Evolutionary conservation across 2,113 vertebrate species (phyloP).

Genomic region (human (Homo sapiens)): DNA sequence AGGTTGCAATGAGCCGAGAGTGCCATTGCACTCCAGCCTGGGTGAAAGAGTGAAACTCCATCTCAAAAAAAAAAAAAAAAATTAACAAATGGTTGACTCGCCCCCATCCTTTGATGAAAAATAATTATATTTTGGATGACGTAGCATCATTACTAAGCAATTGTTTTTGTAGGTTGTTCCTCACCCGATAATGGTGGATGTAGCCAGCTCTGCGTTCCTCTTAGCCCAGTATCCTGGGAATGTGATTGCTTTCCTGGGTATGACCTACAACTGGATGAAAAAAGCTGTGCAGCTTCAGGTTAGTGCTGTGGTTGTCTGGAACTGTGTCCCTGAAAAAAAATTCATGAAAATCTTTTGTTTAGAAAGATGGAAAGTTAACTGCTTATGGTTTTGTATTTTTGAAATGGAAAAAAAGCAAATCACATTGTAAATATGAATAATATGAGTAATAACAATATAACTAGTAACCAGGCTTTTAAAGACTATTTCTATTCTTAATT

Average conservation of each 20-base stretch:
- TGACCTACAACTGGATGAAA: slow-evolving; percentile 88
- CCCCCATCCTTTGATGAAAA: neutral
- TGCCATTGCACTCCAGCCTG: too few relatives aligned
- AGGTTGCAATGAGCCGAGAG: too few relatives aligned
- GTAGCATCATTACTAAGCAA: neutral
- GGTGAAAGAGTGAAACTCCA: too few relatives aligned
- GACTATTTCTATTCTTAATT: slow-evolving; percentile 23
- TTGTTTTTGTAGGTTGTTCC: slow-evolving; percentile 88
- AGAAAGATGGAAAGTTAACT: neutral
- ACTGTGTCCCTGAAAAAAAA: neutral
- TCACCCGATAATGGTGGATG: slow-evolving; percentile 93
- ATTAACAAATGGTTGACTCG: neutral
- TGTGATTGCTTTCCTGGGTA: slow-evolving; percentile 93
- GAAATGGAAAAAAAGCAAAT: neutral
- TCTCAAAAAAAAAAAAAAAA: neutral
- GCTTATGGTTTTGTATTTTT: neutral
- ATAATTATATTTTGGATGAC: neutral
- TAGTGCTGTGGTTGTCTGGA: slow-evolving; percentile 66
- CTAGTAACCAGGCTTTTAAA: neutral
- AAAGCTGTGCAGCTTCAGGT: slow-evolving; percentile 89
- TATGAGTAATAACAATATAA: neutral
- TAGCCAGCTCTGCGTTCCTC: slow-evolving; percentile 90
- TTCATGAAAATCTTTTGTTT: neutral
- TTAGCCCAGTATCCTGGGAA: slow-evolving; percentile 87
- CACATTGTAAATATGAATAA: neutral